Evolutionary conservation across 2,888 invertebrate genomes (phyloP).

Genomic region (Dicyrtomina minuta): DNA sequence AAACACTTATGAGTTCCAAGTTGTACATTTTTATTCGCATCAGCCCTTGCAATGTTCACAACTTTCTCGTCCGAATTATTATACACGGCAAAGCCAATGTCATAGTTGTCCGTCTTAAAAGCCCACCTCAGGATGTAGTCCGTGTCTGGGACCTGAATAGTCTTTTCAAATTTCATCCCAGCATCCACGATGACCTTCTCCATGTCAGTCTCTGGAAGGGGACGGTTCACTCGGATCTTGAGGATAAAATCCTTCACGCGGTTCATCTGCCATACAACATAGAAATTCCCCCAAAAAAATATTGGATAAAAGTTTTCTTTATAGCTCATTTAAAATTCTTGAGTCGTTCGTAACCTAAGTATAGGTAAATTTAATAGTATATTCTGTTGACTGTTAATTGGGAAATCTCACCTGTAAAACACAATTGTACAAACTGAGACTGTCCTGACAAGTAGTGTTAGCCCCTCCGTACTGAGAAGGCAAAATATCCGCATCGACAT

Average conservation of each 20-base stretch:
- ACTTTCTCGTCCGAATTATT: background rate
- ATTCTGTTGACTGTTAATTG: too few species aligned
- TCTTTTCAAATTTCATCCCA: constrained; percentile 5
- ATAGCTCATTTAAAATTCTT: background rate
- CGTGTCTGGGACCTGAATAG: background rate
- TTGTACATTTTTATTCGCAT: constrained; percentile 17
- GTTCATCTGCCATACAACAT: background rate
- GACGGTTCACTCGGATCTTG: background rate
- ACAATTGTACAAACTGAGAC: background rate
- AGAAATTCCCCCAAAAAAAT: background rate
- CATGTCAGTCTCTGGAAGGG: background rate
- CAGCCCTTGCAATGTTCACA: background rate
- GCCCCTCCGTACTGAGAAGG: constrained; percentile 24
- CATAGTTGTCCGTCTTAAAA: constrained; percentile 7
- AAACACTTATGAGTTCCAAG: constrained; percentile 5
- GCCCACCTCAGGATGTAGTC: constrained; percentile 8
- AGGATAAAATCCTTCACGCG: background rate
- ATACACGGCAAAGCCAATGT: constrained; percentile 1
- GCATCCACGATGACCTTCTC: constrained; percentile 2
- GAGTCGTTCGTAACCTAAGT: too few species aligned
- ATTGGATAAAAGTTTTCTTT: background rate
- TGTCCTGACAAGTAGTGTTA: constrained; percentile 1
- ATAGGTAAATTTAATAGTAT: too few species aligned
- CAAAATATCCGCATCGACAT: background rate
- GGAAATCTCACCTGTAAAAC: constrained; percentile 1